Evolutionary conservation across 2,797 vertebrate genomes (phyloP), one percentile per base, ranked within the genome.

Genomic region (Centropyge bicolor): DNA sequence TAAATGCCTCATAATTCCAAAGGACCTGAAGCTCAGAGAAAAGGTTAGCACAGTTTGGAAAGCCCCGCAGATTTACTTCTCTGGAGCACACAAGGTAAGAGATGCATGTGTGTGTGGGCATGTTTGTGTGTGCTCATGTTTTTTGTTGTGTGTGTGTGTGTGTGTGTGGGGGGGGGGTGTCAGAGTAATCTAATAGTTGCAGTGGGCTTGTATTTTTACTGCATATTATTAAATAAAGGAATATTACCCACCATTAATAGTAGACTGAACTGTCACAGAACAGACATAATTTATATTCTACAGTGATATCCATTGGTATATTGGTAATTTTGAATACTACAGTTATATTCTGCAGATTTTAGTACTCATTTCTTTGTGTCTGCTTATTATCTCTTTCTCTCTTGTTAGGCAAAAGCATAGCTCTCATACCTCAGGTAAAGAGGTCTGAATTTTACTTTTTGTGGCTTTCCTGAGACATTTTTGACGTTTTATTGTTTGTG

Each of bases 21-120:
- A 83, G 27, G 61, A 62, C 1, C 20, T 6, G 46, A 56, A 65
- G 41, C 74, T 91, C 66, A 86, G 95, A 84, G 46, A 93, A 83
- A 94, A 88, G 81, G 27, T 96, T 82, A 94, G 89, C 82, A 85
- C 24, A 4, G 64, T 80, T 36, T 95, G 94, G 95, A 76, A 74
- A 52, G 87, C 88, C 5, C 95, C 95, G 14, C 31, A 64, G 27
- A 74, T 95, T 43, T 71, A 31, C 71, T 86, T 92, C 71, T 0
- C 89, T 54, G 54, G 24, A 67, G 91, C 92, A 51, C 3, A 90
- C 6, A 57, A 90, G 94, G 95, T 95, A 90, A 89, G 88, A 71
- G 3, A 13, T 54, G 7, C 16, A 31, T 49, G 40, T 70, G 24
- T 74, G 7, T 46, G n/a, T n/a, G 8, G 51, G 43, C 63, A 13